Base-by-base conservation (phyloP, 2,797 vertebrate genomes). In the Nyctalus aviator region DNA sequence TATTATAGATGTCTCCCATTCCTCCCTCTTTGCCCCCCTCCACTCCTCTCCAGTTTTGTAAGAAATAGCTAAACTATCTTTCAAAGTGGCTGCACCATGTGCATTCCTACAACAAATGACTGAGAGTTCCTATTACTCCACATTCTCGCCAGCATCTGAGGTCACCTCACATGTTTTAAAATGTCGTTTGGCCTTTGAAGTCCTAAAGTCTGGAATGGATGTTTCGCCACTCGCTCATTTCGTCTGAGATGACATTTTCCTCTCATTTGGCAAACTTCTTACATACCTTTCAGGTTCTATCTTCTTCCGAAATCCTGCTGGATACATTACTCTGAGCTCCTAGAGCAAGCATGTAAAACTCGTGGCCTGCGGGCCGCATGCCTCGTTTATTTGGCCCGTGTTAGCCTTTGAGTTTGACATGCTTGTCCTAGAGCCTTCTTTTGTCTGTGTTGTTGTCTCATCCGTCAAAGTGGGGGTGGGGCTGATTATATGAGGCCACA, bases 381-480 rank as follows among this genome's bases (percentile, higher is more conserved):
- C 57, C 57, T 59, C 0, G 4, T 27, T 59, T 59, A 12, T 59
- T 27, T 27, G 57, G 25, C 57, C 57, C 55, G 1, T 57, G 55
- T 57, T 57, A 57, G 55, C 23, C 55, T 25, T 57, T 25, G 55
- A 57, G 55, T 59, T 27, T 59, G 57, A 59, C 57, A 59, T 59
- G 25, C 25, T 59, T 59, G 57, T 27, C 25, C 57, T 48, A 48
- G 46, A 59, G 44, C 23, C 5, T 85, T 85, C 50, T 32, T 93
- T 62, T 82, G 59, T 11, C 57, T 73, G 8, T 46, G 53, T 90
- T 87, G 90, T 90, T 93, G 50, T 86, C 27, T 95, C 30, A 30
- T 86, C 41, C 20, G 76, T 30, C 41, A 86, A 46, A 90, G 8
- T 66, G n/a, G 86, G 37, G 69, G 27, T 83, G 66, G 6, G 30